These are phyloP conservation scores for Hippocampus barbouri DNA, from an alignment of 2,113 vertebrate genomes.

Conservation along the genomic window DNA sequence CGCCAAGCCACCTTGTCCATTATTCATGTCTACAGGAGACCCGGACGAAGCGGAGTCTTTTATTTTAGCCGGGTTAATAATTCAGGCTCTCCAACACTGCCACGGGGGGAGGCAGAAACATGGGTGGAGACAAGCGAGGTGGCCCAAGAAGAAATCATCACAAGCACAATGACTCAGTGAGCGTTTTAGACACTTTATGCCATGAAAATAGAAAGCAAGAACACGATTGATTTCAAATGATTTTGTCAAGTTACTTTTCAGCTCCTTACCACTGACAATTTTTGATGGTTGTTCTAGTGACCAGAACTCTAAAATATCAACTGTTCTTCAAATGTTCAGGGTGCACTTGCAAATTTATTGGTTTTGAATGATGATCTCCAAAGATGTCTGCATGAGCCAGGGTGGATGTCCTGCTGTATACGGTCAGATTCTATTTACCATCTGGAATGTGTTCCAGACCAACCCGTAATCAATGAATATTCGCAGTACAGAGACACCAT, in stretches of 20 bases:
- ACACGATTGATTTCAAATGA: not conserved
- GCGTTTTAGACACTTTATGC: constrained; percentile 42
- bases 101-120: constrained; percentile 58
- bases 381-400: no score
- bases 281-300: no score
- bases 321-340: no score
- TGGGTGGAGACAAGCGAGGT: constrained; percentile 58
- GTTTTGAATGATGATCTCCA: no score
- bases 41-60: constrained; percentile 70
- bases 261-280: no score
- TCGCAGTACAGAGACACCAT: no score
- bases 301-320: no score
- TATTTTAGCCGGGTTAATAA: constrained; percentile 79
- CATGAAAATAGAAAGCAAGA: not conserved
- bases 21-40: constrained; percentile 73
- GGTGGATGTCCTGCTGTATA: no score
- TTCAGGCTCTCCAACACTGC: constrained; percentile 67
- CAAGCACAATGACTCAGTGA: constrained; percentile 35
- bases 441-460: no score
- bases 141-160: constrained; percentile 56
- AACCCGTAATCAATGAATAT: no score
- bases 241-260: not conserved
- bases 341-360: no score
- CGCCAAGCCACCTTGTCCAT: constrained; percentile 71
- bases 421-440: no score